phyloP scores from a whole-genome alignment of 2,888 invertebrate species.

The Shargacucullia verbasci region DNA sequence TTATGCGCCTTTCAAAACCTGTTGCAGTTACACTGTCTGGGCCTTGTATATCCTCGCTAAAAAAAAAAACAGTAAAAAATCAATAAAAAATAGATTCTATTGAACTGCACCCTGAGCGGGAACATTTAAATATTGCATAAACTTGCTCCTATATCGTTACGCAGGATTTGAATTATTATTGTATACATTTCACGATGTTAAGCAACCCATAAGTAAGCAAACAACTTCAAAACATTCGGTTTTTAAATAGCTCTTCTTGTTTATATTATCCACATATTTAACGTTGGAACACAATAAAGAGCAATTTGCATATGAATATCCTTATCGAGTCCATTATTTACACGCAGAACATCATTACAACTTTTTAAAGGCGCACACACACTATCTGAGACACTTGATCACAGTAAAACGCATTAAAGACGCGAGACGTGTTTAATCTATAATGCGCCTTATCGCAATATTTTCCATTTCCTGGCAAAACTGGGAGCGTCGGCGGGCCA shows the following conservation, averaged over 20 bases:
- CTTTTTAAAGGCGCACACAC: slow-evolving; percentile 71
- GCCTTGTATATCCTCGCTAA: too few relatives aligned
- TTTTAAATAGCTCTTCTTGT: slow-evolving; percentile 29
- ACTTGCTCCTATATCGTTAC: too few relatives aligned
- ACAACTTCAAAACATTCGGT: background rate
- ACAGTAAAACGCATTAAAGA: slow-evolving; percentile 79
- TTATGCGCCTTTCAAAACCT: too few relatives aligned
- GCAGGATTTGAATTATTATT: too few relatives aligned
- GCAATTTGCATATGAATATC: slow-evolving; percentile 70
- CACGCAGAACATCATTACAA: slow-evolving; percentile 72
- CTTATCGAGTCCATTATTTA: slow-evolving; percentile 77
- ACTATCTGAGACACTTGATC: slow-evolving; percentile 77
- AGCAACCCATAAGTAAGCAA: too few relatives aligned
- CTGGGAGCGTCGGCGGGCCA: slow-evolving; percentile 79
- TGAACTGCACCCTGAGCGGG: too few relatives aligned
- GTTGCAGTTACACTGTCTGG: too few relatives aligned
- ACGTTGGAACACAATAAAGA: slow-evolving; percentile 54
- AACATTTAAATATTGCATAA: too few relatives aligned
- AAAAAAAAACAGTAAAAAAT: too few relatives aligned
- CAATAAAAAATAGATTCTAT: too few relatives aligned
- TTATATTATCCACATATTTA: slow-evolving; percentile 37
- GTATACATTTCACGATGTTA: too few relatives aligned
- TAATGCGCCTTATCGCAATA: slow-evolving; percentile 89
- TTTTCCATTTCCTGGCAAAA: slow-evolving; percentile 88
- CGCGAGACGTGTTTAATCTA: slow-evolving; percentile 85